Evolutionary conservation across 1,140 invertebrate species (phyloP), one percentile per base, ranked within the genome.

Genomic region (Orussus abietinus): DNA sequence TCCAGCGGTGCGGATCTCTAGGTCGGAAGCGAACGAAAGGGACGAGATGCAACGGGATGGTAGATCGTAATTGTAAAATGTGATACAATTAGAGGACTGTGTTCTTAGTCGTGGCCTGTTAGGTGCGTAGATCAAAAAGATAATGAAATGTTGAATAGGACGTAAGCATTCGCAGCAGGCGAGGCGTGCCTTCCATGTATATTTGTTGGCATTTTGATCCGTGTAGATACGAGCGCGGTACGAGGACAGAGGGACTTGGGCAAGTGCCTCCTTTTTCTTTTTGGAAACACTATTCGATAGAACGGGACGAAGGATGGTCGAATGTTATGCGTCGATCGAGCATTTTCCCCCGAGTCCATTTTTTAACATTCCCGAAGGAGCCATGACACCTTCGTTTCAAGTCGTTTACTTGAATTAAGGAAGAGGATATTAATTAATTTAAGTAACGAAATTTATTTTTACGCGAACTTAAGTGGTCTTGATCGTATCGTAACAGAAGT

Each of bases 111-210:
- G 66, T 71, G 68, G 63, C 66, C 66, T 70, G 68, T 61, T 71
- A 71, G 68, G 63, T 69, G 64, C 64, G 68, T 73, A 70, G 57
- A 58, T 62, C 51, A 38, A 35, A 48, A 45, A 51, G 40, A 53
- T 57, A 57, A 53, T 49, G 41, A 53, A 51, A 60, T 51, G 41
- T 53, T 61, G 42, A 48, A 54, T 56, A 66, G 45, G 36, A 48
- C 57, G 41, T 49, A 56, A 57, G 60, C 58, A 62, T 62, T 59
- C 59, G 66, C 56, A 52, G 51, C 51, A 66, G 61, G 66, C 58
- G 65, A 71, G 66, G 70, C 66, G 70, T 74, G 70, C 70, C 70
- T 74, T 74, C 62, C 62, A 66, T 71, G 61, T 69, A 61, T 69
- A 69, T 70, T 71, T 73, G 67, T 73, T 73, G 66, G 66, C 62